Conservation (phyloP, 2,113 vertebrate species). For the Chaenogobius annularis region DNA sequence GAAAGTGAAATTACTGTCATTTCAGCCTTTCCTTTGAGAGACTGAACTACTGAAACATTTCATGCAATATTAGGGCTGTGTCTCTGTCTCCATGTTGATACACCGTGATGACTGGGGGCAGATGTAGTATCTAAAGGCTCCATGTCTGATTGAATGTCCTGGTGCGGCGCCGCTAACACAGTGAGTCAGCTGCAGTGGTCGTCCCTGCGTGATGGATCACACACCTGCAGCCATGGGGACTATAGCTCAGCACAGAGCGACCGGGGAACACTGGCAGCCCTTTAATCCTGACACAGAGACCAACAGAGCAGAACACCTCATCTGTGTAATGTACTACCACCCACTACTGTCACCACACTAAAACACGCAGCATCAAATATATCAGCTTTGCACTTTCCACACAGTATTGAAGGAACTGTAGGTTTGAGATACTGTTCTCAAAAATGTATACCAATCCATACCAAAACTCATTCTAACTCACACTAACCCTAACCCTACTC, state of each 20-base stretch:
- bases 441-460: not conserved
- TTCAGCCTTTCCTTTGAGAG: too few relatives aligned
- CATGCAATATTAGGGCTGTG: too few relatives aligned
- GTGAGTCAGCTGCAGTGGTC: conserved; percentile 42
- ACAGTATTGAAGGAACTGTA: not conserved
- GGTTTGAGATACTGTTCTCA: not conserved
- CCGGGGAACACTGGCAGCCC: conserved; percentile 44
- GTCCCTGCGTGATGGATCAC: conserved; percentile 65
- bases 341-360: not conserved
- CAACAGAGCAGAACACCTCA: conserved; percentile 40
- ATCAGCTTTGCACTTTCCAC: not conserved
- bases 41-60: too few relatives aligned
- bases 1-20: too few relatives aligned
- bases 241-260: conserved; percentile 41
- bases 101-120: conserved; percentile 40
- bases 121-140: conserved; percentile 48
- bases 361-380: not conserved
- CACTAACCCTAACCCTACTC: not conserved
- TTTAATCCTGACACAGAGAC: conserved; percentile 52
- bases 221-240: conserved; percentile 64
- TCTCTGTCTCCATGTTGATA: conserved; percentile 45
- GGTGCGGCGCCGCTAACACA: conserved; percentile 46
- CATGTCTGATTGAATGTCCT: conserved; percentile 56
- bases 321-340: conserved; percentile 17
- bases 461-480: not conserved